Evolutionary conservation across 2,888 invertebrate genomes (phyloP), one percentile per base, ranked within the genome.

Genomic region (Poecilobothrus nobilitatus): DNA sequence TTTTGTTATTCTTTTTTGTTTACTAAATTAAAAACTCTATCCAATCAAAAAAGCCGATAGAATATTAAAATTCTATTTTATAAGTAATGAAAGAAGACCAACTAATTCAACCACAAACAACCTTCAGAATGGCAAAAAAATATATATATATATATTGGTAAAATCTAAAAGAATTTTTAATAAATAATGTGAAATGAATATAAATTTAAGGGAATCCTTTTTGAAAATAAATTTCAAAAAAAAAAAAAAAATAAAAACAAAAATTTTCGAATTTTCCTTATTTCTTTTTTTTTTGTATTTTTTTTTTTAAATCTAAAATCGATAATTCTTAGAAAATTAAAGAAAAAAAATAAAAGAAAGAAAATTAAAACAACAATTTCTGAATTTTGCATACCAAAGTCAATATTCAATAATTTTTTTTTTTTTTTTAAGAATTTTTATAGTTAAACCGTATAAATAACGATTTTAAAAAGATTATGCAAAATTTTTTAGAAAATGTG

Each of bases 101-200:
- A 53, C 9, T 27, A 27, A 27, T 27, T 53, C 18, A 53, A n/a
- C 53, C 53, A 5, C 53, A 53, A n/a, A 4, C 18, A 53, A 18
- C 53, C 53, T 53, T 53, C 53, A 53, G 15, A 53, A n/a, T 53
- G 18, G 15, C 15, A 18, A 53, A 53, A 53, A 12, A 18, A 18
- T 2, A 53, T 15, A 53, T 10, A 44, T 10, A 53, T 3, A 53
- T 12, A 53, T 53, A 18, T 18, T 18, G 15, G 6, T 18, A 53
- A 15, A 53, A 53, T 6, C 5, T 18, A n/a, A 53, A 53, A 15
- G 15, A 53, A 53, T 53, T 53, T 53, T 53, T 53, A 53, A 53
- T 53, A 53, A 53, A 53, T 53, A 53, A 53, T 53, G 53, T 53
- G 53, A 53, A 53, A 53, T 53, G 53, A 53, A 53, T 53, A 12